A percentile compares a stretch with the other conserved stretches of the same genome.
These are phyloP conservation scores for Leptobrachium ailaonicum DNA, from an alignment of 2,113 vertebrate genomes.

Conservation along the genomic window DNA sequence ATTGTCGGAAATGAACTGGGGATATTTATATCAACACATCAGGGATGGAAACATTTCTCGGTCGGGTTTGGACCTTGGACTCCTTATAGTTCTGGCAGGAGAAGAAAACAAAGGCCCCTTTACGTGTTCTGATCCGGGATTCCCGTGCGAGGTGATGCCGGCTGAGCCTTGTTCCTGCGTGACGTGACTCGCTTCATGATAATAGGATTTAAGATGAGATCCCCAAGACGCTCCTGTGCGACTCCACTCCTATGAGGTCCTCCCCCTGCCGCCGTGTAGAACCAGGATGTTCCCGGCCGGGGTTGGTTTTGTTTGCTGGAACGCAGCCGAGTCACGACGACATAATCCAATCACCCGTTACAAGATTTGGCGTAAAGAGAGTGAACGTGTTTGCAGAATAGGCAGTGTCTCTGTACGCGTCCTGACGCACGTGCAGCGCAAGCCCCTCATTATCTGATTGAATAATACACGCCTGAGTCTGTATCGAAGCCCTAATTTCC, in stretches of 20 bases:
- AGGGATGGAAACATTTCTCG: no score
- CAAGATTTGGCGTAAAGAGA: not conserved
- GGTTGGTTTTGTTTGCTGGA: not conserved
- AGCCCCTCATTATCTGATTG: conserved; percentile 6
- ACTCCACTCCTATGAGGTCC: no score
- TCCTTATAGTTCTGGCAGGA: no score
- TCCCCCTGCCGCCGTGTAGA: not conserved
- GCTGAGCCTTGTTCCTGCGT: no score
- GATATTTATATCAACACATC: no score
- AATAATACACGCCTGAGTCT: not conserved
- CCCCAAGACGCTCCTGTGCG: not conserved
- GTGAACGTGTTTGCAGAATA: not conserved
- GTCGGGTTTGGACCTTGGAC: no score
- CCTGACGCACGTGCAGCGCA: not conserved
- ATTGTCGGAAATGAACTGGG: no score
- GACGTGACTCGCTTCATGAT: no score
- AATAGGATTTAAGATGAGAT: no score
- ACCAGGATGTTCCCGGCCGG: not conserved
- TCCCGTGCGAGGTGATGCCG: no score
- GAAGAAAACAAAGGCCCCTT: no score
- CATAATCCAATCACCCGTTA: conserved; percentile 1
- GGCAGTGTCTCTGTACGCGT: not conserved
- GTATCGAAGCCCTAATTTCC: not conserved
- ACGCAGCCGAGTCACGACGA: not conserved
- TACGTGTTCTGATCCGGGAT: no score